Conservation (phyloP, 2,888 invertebrate genomes). For the Drosophila neotestacea region DNA sequence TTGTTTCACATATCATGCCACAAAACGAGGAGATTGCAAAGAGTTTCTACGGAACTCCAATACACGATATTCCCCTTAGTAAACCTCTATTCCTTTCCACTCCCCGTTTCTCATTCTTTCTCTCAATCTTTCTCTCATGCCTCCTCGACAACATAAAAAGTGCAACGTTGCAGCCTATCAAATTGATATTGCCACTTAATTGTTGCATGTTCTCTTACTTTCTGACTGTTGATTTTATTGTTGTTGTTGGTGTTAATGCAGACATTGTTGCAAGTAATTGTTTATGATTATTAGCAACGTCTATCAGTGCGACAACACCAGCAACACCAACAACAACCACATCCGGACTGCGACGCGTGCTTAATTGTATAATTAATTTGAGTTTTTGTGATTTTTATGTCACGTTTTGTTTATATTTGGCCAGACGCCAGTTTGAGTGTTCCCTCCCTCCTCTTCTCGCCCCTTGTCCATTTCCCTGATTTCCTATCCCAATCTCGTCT, state of each 20-base stretch:
- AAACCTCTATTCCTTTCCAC: neutral
- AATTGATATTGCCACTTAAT: slow-evolving; percentile 54
- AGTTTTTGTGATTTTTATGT: slow-evolving; percentile 49
- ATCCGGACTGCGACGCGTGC: slow-evolving; percentile 63
- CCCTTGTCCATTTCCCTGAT: no score
- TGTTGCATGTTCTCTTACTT: slow-evolving; percentile 8
- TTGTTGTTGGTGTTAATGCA: slow-evolving; percentile 25
- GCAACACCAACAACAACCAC: slow-evolving; percentile 7
- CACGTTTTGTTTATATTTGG: slow-evolving; percentile 73
- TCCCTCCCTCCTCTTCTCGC: neutral
- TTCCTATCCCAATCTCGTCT: no score
- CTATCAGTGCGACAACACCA: neutral
- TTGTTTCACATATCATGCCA: slow-evolving; percentile 23
- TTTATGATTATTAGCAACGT: slow-evolving; percentile 56
- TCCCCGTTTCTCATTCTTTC: neutral
- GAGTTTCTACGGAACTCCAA: slow-evolving; percentile 22
- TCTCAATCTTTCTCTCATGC: neutral
- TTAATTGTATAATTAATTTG: slow-evolving; percentile 76
- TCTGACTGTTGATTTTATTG: neutral
- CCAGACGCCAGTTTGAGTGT: slow-evolving; percentile 49
- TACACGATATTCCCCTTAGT: neutral
- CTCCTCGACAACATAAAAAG: slow-evolving; percentile 4
- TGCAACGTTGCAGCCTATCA: slow-evolving; percentile 35
- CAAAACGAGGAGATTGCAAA: slow-evolving; percentile 2
- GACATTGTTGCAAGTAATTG: slow-evolving; percentile 50